phyloP scores from a whole-genome alignment of 2,113 vertebrate species.

The Psettodes erumei region DNA sequence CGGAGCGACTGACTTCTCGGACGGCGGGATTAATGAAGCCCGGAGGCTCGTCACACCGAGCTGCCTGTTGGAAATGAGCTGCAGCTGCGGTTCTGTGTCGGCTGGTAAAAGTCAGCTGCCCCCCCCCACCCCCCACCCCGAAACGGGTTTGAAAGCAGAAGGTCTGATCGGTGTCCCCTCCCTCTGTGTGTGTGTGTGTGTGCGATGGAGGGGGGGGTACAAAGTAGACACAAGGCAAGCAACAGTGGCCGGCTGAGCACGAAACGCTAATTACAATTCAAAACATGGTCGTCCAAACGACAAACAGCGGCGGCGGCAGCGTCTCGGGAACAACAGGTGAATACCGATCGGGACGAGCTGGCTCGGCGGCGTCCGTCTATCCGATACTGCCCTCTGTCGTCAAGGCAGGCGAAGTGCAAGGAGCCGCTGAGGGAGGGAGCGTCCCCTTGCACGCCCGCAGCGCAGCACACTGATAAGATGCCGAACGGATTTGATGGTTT shows the following conservation, averaged over 20 bases:
- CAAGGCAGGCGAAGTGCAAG: slow-evolving; percentile 31
- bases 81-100: slow-evolving; percentile 29
- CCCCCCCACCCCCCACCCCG: neutral
- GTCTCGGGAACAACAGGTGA: slow-evolving; percentile 4
- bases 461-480: no score
- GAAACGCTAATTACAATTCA: slow-evolving; percentile 21
- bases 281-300: slow-evolving; percentile 16
- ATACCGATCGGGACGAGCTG: neutral
- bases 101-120: slow-evolving; percentile 13
- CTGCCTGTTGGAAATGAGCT: slow-evolving; percentile 29
- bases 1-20: slow-evolving; percentile 12
- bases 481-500: no score
- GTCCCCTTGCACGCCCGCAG: neutral
- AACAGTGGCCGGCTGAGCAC: slow-evolving; percentile 1
- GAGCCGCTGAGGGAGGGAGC: neutral
- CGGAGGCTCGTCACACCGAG: neutral
- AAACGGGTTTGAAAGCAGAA: neutral
- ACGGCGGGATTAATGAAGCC: slow-evolving; percentile 39
- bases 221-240: no score
- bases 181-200: slow-evolving; percentile 3
- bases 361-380: neutral
- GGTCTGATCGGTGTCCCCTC: slow-evolving; percentile 11
- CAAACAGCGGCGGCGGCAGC: slow-evolving; percentile 12
- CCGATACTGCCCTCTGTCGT: slow-evolving; percentile 77
- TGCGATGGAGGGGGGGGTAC: neutral